phyloP scores from a whole-genome alignment of 2,113 vertebrate genomes.

The Seriola aureovittata region DNA sequence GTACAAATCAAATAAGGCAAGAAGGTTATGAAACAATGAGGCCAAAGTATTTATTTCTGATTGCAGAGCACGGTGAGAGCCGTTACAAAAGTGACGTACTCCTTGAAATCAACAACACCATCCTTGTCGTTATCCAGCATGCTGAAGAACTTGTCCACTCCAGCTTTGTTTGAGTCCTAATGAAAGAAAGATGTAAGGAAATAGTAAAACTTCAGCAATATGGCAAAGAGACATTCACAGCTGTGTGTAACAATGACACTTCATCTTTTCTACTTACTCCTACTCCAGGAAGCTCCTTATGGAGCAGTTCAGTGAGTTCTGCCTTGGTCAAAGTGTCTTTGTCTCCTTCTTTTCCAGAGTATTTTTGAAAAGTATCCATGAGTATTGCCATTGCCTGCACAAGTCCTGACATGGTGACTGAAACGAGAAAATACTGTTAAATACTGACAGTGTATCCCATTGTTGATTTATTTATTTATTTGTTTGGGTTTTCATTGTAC shows the following conservation, averaged over 20 bases:
- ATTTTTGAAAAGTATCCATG: constrained; percentile 84
- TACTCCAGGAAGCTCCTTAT: constrained; percentile 78
- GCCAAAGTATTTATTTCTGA: background rate
- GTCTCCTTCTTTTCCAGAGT: constrained; percentile 88
- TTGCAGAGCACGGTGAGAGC: constrained; percentile 32
- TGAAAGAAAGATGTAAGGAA: background rate
- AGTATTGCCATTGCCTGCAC: constrained; percentile 80
- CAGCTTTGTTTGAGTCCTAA: background rate
- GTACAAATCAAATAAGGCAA: background rate
- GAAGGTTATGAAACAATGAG: background rate
- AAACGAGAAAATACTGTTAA: background rate
- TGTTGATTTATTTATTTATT: background rate
- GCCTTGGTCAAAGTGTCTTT: constrained; percentile 86
- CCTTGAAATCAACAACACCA: constrained; percentile 71
- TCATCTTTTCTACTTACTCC: constrained; percentile 69
- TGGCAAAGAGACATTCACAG: background rate
- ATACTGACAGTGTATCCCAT: background rate
- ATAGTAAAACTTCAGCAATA: background rate
- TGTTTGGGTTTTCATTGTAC: background rate
- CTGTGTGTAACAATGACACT: background rate
- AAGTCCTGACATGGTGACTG: constrained; percentile 70
- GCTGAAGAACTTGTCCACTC: constrained; percentile 35
- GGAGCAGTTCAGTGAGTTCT: constrained; percentile 87
- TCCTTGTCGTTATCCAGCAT: constrained; percentile 62
- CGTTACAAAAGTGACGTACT: constrained; percentile 57